Conservation (phyloP, 2,797 vertebrate genomes). For the Odontamblyopus lacepedii region DNA sequence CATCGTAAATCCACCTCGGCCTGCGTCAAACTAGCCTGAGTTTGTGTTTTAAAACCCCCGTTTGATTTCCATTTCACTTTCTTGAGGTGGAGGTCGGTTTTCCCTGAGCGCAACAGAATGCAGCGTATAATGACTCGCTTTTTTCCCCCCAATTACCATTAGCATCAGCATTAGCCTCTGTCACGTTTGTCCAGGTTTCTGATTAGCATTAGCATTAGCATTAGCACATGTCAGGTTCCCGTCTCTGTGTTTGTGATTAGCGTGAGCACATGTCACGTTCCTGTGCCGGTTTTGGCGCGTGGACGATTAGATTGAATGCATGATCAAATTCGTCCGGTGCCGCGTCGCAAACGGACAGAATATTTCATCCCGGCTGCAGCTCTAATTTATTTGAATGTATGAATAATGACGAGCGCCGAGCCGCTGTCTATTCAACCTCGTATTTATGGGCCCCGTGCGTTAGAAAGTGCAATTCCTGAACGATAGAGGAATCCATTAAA, state of each 20-base stretch:
- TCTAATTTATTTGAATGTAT: constrained; percentile 75
- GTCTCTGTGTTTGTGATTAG: constrained; percentile 44
- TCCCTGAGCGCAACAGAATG: too few relatives aligned
- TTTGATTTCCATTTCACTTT: too few relatives aligned
- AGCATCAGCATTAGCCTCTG: too few relatives aligned
- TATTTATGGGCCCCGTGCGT: constrained; percentile 72
- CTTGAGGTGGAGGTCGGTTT: too few relatives aligned
- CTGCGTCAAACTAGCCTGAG: too few relatives aligned
- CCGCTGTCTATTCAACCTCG: constrained; percentile 70
- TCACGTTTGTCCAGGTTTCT: too few relatives aligned
- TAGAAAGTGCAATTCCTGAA: constrained; percentile 72
- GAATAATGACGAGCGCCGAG: constrained; percentile 72
- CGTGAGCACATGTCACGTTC: constrained; percentile 36
- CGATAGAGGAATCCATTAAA: constrained; percentile 75
- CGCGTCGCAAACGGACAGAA: constrained; percentile 64
- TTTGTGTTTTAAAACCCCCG: too few relatives aligned
- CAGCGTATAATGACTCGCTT: too few relatives aligned
- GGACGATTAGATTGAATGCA: constrained; percentile 61
- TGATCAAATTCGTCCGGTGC: constrained; percentile 61
- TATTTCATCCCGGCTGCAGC: constrained; percentile 72
- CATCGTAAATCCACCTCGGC: too few relatives aligned
- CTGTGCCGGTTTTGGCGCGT: constrained; percentile 30
- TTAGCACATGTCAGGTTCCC: not conserved
- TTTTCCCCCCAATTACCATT: too few relatives aligned
- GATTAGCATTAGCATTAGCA: too few relatives aligned